Conservation (phyloP, 2,113 vertebrate genomes). For the Mus pahari region DNA sequence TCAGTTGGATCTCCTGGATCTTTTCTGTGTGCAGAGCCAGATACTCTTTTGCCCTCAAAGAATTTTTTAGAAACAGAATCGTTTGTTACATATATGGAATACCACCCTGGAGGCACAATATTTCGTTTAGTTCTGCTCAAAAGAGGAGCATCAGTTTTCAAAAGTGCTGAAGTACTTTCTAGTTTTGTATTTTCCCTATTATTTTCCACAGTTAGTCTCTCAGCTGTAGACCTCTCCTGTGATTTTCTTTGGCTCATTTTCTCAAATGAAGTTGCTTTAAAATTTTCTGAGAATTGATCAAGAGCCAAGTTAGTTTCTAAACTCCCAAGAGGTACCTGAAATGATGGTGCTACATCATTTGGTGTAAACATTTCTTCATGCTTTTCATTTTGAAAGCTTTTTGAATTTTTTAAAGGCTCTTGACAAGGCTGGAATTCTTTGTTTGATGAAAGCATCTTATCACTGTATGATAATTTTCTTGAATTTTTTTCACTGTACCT, state of each 20-base stretch:
- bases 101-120: conserved; percentile 93
- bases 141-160: conserved; percentile 75
- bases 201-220: conserved; percentile 58
- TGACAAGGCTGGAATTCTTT: conserved; percentile 76
- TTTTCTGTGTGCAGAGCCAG: conserved; percentile 75
- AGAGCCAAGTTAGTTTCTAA: conserved; percentile 82
- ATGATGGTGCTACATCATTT: conserved; percentile 78
- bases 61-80: conserved; percentile 88
- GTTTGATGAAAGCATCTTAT: conserved; percentile 71
- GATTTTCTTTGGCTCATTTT: conserved; percentile 64
- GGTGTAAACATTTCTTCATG: conserved; percentile 81
- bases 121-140: conserved; percentile 88
- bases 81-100: conserved; percentile 94
- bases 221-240: conserved; percentile 63
- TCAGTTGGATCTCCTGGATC: conserved; percentile 79
- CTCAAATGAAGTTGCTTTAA: conserved; percentile 68
- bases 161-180: conserved; percentile 57
- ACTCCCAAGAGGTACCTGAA: conserved; percentile 84
- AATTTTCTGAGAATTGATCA: conserved; percentile 83
- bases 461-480: conserved; percentile 80
- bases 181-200: conserved; percentile 62
- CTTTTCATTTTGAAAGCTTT: conserved; percentile 74
- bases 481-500: conserved; percentile 86
- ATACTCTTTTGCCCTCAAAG: conserved; percentile 80
- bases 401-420: conserved; percentile 79